Percentiles rank a stretch among this genome's conserved stretches.
phyloP scores from a whole-genome alignment of 2,113 vertebrate genomes.

The Siniperca chuatsi region DNA sequence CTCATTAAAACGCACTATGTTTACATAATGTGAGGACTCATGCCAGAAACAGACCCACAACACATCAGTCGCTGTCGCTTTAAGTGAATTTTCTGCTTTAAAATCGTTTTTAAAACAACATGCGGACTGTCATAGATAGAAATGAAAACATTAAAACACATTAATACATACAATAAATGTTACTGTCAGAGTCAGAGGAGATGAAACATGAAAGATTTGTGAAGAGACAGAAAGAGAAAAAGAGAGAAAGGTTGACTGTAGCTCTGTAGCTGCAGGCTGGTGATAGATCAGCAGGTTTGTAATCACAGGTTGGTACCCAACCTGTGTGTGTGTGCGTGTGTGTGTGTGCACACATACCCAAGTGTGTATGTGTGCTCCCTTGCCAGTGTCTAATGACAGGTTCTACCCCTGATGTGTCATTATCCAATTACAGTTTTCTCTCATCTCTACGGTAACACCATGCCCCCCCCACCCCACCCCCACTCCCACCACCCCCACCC shows the following conservation, averaged over 20 bases:
- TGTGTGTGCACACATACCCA: background rate
- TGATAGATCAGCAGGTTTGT: conserved; percentile 75
- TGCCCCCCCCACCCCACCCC: conserved; percentile 30
- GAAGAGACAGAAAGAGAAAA: background rate
- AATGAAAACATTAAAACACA: background rate
- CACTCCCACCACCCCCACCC: conserved; percentile 48
- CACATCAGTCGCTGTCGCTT: conserved; percentile 26
- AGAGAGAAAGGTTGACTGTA: conserved; percentile 51
- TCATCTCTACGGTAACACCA: conserved; percentile 77
- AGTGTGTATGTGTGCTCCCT: conserved; percentile 19
- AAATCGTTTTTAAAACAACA: conserved; percentile 10
- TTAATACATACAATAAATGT: background rate
- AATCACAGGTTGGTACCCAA: conserved; percentile 73
- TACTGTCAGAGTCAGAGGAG: background rate
- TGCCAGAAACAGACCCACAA: conserved; percentile 52
- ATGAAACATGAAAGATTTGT: background rate
- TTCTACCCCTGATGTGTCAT: conserved; percentile 74
- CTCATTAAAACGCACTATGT: conserved; percentile 82
- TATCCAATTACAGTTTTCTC: conserved; percentile 83
- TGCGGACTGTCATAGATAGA: background rate
- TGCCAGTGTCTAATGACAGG: conserved; percentile 74
- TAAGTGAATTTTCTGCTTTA: conserved; percentile 9
- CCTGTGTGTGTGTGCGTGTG: conserved; percentile 7
- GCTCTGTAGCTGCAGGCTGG: conserved; percentile 49
- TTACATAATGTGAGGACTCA: conserved; percentile 68